phyloP scores from a whole-genome alignment of 2,113 vertebrate species.

The Corythornis madagascariensis region DNA sequence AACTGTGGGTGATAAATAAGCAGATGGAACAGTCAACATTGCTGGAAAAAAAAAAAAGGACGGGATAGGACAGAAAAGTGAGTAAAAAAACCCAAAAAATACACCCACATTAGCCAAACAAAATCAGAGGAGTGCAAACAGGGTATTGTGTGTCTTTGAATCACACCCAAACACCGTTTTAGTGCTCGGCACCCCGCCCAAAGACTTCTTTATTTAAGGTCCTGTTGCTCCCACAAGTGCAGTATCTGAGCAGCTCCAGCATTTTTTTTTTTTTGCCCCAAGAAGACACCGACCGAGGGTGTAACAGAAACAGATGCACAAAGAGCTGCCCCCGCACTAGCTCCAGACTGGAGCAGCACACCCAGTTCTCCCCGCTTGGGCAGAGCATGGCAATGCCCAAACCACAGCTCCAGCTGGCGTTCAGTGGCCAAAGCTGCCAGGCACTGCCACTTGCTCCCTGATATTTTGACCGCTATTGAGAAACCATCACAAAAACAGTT shows the following conservation, averaged over 20 bases:
- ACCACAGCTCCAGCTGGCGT: accelerated
- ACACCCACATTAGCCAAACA: constrained; percentile 18
- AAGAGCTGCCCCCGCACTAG: neutral
- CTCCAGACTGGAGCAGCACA: neutral
- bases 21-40: constrained; percentile 54
- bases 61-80: constrained; percentile 13
- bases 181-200: neutral
- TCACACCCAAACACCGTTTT: neutral
- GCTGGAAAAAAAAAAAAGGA: constrained; percentile 13
- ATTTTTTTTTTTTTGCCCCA: neutral
- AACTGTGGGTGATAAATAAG: constrained; percentile 51
- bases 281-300: accelerated
- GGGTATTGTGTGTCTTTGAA: neutral
- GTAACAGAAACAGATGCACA: neutral
- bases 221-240: accelerated
- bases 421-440: accelerated
- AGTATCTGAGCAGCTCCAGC: neutral
- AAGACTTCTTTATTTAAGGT: constrained; percentile 1
- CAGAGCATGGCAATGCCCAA: neutral
- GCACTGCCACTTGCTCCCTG: accelerated
- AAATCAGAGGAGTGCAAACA: constrained; percentile 13
- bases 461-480: neutral
- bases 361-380: accelerated
- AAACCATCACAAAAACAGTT: neutral
- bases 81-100: constrained; percentile 34